Evolutionary conservation across 1,140 invertebrate genomes (phyloP), one percentile per base, ranked within the genome.

Genomic region (Ceratina japonica): DNA sequence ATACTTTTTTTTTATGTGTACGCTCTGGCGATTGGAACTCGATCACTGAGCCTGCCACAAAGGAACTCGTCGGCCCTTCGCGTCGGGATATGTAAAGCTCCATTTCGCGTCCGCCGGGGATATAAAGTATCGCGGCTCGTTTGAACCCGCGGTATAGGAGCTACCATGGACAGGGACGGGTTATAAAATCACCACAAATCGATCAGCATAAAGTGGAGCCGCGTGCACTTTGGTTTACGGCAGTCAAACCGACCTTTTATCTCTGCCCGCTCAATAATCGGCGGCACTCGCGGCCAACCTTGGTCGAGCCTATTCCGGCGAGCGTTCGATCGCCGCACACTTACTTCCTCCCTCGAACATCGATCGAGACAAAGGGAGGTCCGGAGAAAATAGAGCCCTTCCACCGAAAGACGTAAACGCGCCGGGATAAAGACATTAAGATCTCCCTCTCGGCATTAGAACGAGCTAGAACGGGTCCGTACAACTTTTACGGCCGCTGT

Each of bases 141-240:
- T 92, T 92, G 90, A 91, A 89, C 86, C 37, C 79, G 63, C 82
- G 85, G 83, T 77, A 79, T 79, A 72, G 74, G 80, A 84, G 79
- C 71, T 83, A 73, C 82, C 84, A 90, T 87, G 88, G 88, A 90
- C 90, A 86, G 86, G 84, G 87, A 75, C 37, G 88, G 90, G 90
- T 91, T 91, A 89, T 91, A 91, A 91, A 91, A 91, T 91, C 91
- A 91, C 87, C 87, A 88, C 91, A 91, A 91, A 91, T 91, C 90
- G 90, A 91, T 91, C 90, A 91, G 89, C 86, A 87, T 90, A 91
- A 91, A 91, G 79, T 88, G 88, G 72, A 80, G 87, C 83, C 84
- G 86, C 87, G 80, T 88, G 79, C 83, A 87, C 82, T 88, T 86
- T 81, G 82, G 75, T 91, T 91, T 91, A 91, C 89, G 90, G 89